These are phyloP conservation scores for Hyperopisus bebe DNA, from an alignment of 2,113 vertebrate species.

Conservation along the genomic window DNA sequence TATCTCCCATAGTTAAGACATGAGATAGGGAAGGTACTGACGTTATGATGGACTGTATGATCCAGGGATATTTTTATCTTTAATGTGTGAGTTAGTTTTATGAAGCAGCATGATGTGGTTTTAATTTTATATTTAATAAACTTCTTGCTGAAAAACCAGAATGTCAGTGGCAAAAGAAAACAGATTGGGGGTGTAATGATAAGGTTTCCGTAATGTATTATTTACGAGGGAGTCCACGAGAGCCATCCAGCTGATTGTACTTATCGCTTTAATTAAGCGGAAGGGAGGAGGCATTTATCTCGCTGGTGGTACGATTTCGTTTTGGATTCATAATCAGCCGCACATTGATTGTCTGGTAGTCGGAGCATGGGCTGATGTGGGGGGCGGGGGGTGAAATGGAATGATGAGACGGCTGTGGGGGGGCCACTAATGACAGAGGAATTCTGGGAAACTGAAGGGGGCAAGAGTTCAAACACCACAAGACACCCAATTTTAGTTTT, in stretches of 20 bases:
- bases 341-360: background rate
- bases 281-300: conserved; percentile 11
- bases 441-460: background rate
- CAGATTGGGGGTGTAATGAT: background rate
- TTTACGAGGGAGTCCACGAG: background rate
- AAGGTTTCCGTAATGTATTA: background rate
- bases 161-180: background rate
- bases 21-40: background rate
- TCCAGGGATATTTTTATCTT: background rate
- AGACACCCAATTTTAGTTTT: background rate
- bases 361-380: background rate
- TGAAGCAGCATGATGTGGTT: background rate
- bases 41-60: background rate
- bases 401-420: background rate
- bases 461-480: background rate
- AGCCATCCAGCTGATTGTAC: background rate
- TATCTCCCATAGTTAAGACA: background rate
- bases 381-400: background rate
- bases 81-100: background rate
- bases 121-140: background rate
- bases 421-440: background rate
- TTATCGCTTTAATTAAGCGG: conserved; percentile 19
- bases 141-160: background rate
- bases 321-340: conserved; percentile 10
- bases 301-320: conserved; percentile 1